Evolutionary conservation across 2,888 invertebrate genomes (phyloP), one percentile per base, ranked within the genome.

Genomic region (Chrysina gloriosa): DNA sequence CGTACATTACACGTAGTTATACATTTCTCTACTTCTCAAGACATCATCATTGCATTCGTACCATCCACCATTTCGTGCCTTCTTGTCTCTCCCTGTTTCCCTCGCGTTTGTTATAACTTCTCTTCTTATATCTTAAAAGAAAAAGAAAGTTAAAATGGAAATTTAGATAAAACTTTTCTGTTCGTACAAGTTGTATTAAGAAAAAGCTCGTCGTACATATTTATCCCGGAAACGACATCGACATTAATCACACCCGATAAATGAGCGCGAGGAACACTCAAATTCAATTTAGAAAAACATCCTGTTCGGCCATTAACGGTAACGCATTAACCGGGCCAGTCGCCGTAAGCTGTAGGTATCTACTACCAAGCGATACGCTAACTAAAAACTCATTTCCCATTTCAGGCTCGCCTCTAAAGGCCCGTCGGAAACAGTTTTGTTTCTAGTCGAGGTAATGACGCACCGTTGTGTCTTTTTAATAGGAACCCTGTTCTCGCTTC

Each of bases 351-450:
- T 9, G 36, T 56, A 54, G 7, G 7, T 7, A 9, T 47, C 47
- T n/a, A 5, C 9, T 34, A 48, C 48, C 25, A 6, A 48, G 21
- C 4, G 11, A 25, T 48, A 48, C 14, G 11, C n/a, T 23, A 56
- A 56, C 56, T 56, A 56, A 56, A 56, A 56, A 36, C 36, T 36
- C 56, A 56, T 56, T 56, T 56, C 36, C 56, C 56, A 56, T 56
- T 56, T 19, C 19, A 21, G 31, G 21, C 56, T 56, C 56, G 56
- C 56, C 36, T 21, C 56, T 21, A 56, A 36, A 56, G 21, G 34
- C 36, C 56, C 56, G 56, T 56, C 56, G 16, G 58, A 61, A 61
- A 61, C 58, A 42, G 58, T 61, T 61, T 61, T 61, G 42, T 42
- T 42, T 61, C 42, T 42, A 42, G 27, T 42, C 42, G 14, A 16